Percentiles rank a stretch among this genome's conserved stretches.
phyloP scores from a whole-genome alignment of 2,113 vertebrate genomes.

The Psilopsiagon aurifrons region DNA sequence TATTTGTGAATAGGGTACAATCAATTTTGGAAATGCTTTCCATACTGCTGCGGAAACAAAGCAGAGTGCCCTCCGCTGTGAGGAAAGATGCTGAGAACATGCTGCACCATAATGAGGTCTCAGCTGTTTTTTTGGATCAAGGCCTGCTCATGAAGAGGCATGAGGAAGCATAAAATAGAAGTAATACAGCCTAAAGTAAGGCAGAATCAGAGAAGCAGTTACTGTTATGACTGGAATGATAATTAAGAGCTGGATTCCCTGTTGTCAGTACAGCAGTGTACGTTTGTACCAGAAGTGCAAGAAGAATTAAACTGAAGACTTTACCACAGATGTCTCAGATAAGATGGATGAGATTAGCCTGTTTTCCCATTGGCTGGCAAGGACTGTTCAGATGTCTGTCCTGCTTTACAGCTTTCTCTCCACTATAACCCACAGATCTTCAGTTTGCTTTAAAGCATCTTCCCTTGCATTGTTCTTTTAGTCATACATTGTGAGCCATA shows the following conservation, averaged over 20 bases:
- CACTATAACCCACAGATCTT: background rate
- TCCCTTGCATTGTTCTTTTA: background rate
- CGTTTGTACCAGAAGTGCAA: background rate
- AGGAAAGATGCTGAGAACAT: background rate
- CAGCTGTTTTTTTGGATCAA: background rate
- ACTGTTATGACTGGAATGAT: background rate
- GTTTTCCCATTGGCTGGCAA: background rate
- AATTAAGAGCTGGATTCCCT: slow-evolving; percentile 22
- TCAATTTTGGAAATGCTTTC: background rate
- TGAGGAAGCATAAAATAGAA: background rate
- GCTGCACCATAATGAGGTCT: background rate
- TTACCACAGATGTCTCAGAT: background rate
- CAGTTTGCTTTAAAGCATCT: background rate
- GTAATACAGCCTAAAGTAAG: background rate
- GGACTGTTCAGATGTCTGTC: background rate
- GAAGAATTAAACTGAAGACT: background rate
- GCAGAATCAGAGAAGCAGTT: background rate
- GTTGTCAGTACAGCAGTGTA: background rate
- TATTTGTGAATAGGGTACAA: background rate
- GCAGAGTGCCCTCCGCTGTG: background rate
- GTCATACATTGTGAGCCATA: background rate
- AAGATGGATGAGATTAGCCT: background rate
- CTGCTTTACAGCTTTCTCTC: background rate
- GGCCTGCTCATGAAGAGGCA: background rate
- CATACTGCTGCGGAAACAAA: background rate